Evolutionary conservation across 2,888 invertebrate genomes (phyloP).

Genomic region (Syrphus vitripennis): DNA sequence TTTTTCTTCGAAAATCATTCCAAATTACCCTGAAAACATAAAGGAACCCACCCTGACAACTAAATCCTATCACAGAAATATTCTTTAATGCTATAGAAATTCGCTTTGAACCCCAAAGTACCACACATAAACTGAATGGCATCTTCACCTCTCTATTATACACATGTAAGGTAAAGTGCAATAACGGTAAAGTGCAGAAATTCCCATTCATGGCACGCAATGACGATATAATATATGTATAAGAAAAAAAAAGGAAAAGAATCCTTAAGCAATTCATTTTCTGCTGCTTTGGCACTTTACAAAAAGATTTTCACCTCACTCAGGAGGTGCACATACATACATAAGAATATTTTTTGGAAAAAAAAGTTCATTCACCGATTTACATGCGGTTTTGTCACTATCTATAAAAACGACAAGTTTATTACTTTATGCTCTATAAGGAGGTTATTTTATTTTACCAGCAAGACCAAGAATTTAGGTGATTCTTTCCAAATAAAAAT

Average conservation of each 20-base stretch:
- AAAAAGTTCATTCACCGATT: slow-evolving; percentile 61
- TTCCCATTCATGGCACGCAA: slow-evolving; percentile 68
- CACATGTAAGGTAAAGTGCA: background rate
- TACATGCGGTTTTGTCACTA: slow-evolving; percentile 35
- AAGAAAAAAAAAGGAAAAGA: slow-evolving; percentile 32
- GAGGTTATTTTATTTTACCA: slow-evolving; percentile 50
- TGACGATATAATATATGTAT: slow-evolving; percentile 57
- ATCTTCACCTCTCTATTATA: background rate
- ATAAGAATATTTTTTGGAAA: background rate
- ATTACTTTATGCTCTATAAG: slow-evolving; percentile 45
- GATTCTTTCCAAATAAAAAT: background rate
- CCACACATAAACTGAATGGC: slow-evolving; percentile 38
- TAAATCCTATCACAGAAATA: background rate
- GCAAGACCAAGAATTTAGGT: background rate
- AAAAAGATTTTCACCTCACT: slow-evolving; percentile 31
- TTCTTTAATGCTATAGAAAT: background rate
- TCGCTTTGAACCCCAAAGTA: slow-evolving; percentile 55
- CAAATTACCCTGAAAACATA: slow-evolving; percentile 1
- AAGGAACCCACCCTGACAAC: background rate
- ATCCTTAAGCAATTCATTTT: slow-evolving; percentile 33
- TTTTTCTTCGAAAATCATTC: background rate
- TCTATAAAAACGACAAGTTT: slow-evolving; percentile 62
- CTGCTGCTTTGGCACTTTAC: slow-evolving; percentile 1
- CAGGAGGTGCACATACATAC: too few relatives aligned
- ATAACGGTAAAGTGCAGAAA: slow-evolving; percentile 62